phyloP scores from a whole-genome alignment of 1,140 invertebrate genomes.

The Ruditapes philippinarum region DNA sequence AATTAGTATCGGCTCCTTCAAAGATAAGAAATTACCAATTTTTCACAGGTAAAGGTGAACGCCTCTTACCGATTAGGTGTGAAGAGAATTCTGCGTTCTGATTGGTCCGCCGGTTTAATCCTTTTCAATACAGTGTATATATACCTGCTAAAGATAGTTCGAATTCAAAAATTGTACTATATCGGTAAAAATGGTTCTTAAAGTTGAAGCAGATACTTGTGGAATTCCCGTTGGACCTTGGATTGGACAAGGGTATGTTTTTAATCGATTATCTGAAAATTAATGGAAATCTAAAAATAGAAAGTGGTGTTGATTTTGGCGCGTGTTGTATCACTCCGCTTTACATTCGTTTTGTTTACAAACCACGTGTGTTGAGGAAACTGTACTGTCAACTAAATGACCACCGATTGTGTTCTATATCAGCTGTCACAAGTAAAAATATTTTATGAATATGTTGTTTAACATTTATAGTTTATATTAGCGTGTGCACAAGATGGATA shows the following conservation, averaged over 20 bases:
- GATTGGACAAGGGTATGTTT: slow-evolving; percentile 63
- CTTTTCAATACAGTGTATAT: slow-evolving; percentile 48
- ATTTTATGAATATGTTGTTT: too few relatives aligned
- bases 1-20: slow-evolving; percentile 45
- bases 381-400: neutral
- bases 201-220: slow-evolving; percentile 60
- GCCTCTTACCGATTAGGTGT: slow-evolving; percentile 34
- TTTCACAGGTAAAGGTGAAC: slow-evolving; percentile 54
- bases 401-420: slow-evolving; percentile 32
- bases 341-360: slow-evolving; percentile 25
- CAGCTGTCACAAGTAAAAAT: neutral
- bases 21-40: slow-evolving; percentile 25
- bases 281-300: neutral
- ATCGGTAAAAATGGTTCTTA: slow-evolving; percentile 61
- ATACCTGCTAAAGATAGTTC: slow-evolving; percentile 64
- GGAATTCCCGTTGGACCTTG: slow-evolving; percentile 31
- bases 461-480: too few relatives aligned
- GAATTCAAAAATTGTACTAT: slow-evolving; percentile 52
- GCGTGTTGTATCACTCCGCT: slow-evolving; percentile 63
- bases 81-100: slow-evolving; percentile 18
- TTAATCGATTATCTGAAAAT: neutral
- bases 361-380: slow-evolving; percentile 50
- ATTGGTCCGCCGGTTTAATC: slow-evolving; percentile 54
- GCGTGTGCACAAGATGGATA: too few relatives aligned
- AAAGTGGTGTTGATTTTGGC: slow-evolving; percentile 49